Base-by-base conservation (phyloP, 1,140 invertebrate genomes). In the Trachymyrmex septentrionalis region DNA sequence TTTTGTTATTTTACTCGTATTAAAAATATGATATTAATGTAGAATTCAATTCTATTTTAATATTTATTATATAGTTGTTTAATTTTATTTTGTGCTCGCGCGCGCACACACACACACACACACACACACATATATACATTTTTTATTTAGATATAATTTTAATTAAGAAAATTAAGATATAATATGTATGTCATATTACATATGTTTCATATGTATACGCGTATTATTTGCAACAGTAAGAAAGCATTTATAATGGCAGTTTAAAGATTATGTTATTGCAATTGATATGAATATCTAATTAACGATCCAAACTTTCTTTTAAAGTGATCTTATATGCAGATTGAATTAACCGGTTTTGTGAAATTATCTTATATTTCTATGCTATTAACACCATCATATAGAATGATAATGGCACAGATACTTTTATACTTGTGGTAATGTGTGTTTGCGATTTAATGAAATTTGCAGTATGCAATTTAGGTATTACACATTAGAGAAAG, bases 401-500 rank as follows among this genome's bases (percentile, higher is more conserved):
- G 38, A 48, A 78, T 66, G 19, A 71, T 81, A 34, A 81, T 78
- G 59, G 44, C 12, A 44, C 27, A n/a, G 5, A 34, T 57, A 71
- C 21, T 81, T 81, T 71, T 59, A 67, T 59, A 81, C 16, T 10
- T 81, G 21, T 27, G 4, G 10, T 30, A 67, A 81, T 27, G 30
- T 66, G 7, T 81, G 12, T 21, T 76, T 27, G 71, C 55, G 48
- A 64, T 53, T 76, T 85, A 85, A 84, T 61, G 55, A 86, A 53
- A 38, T 38, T 72, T 44, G 55, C 27, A 34, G 9, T 50, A 16
- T 44, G 48, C 14, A 86, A 88, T 88, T 86, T 61, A 59, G 53
- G 21, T 38, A 27, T 88, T 82, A 87, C 21, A 87, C 78, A 34
- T 82, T 64, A 55, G 85, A 82, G 87, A 88, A 88, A 88, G 85